Evolutionary conservation across 2,797 vertebrate genomes (phyloP).

Genomic region (Enteromius radiatus): DNA sequence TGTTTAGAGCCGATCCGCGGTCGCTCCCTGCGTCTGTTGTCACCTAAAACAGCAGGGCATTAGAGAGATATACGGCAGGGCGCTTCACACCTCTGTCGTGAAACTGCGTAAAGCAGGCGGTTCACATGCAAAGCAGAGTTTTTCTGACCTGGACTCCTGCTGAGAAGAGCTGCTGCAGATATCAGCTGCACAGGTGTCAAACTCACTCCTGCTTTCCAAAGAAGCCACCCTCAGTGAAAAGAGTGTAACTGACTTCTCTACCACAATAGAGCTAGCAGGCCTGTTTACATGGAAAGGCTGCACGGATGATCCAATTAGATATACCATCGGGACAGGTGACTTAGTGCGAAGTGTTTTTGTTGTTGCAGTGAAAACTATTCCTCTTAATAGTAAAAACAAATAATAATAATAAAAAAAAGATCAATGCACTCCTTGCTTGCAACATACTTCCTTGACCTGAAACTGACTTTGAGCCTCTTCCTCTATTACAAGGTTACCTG

Average conservation of each 20-base stretch:
- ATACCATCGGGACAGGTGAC: constrained; percentile 17
- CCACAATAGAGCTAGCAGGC: constrained; percentile 8
- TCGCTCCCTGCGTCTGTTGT: neutral
- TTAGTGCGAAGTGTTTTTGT: neutral
- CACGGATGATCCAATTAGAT: neutral
- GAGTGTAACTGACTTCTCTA: neutral
- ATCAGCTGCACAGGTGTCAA: constrained; percentile 50
- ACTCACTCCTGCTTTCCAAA: constrained; percentile 39
- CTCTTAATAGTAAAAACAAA: neutral
- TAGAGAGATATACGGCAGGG: constrained; percentile 27
- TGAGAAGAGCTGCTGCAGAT: constrained; percentile 37
- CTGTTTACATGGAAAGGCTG: constrained; percentile 6
- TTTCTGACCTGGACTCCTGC: constrained; percentile 19
- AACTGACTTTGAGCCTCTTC: neutral
- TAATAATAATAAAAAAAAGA: neutral
- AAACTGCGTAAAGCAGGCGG: constrained; percentile 37
- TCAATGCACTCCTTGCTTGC: neutral
- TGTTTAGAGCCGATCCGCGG: constrained; percentile 8
- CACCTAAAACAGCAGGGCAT: constrained; percentile 33
- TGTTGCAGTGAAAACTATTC: neutral
- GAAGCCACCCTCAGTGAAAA: constrained; percentile 35
- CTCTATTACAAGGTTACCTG: neutral
- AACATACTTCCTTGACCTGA: neutral
- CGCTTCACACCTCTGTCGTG: constrained; percentile 49
- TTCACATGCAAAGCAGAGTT: constrained; percentile 39